Evolutionary conservation across 2,113 vertebrate genomes (phyloP).

Genomic region (Polypterus bichir): DNA sequence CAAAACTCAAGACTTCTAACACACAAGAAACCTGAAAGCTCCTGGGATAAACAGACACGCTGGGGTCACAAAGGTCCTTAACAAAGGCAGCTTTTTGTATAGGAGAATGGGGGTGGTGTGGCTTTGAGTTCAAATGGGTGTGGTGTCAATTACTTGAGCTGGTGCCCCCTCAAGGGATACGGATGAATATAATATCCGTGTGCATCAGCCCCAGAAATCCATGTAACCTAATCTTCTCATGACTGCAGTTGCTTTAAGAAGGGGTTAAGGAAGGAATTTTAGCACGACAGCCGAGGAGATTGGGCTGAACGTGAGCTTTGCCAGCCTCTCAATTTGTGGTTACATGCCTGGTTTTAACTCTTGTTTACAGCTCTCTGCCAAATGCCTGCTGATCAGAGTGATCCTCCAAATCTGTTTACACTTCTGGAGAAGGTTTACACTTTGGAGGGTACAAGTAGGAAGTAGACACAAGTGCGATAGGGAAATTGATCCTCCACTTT

Average conservation of each 20-base stretch:
- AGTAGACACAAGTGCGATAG: background rate
- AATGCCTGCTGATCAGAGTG: background rate
- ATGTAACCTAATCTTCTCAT: constrained; percentile 4
- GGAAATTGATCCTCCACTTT: background rate
- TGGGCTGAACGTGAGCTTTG: background rate
- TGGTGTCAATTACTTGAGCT: constrained; percentile 4
- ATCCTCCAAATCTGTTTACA: background rate
- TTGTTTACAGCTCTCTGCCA: background rate
- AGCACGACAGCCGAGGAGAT: background rate
- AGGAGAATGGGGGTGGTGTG: background rate
- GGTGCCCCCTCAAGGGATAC: constrained; percentile 6
- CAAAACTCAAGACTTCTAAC: no score
- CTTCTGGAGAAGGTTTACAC: background rate
- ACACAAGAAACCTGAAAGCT: background rate
- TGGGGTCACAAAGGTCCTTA: constrained; percentile 6
- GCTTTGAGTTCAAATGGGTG: background rate
- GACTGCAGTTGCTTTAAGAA: background rate
- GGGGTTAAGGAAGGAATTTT: background rate
- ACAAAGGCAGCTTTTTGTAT: constrained; percentile 6
- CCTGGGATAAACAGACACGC: background rate
- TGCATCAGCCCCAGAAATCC: background rate
- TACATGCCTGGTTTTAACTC: background rate
- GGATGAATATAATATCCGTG: constrained; percentile 7
- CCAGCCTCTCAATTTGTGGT: background rate
- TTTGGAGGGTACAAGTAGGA: background rate